These are phyloP conservation scores for Peromyscus aztecus DNA, from an alignment of 2,797 vertebrate species.

Conservation along the genomic window DNA sequence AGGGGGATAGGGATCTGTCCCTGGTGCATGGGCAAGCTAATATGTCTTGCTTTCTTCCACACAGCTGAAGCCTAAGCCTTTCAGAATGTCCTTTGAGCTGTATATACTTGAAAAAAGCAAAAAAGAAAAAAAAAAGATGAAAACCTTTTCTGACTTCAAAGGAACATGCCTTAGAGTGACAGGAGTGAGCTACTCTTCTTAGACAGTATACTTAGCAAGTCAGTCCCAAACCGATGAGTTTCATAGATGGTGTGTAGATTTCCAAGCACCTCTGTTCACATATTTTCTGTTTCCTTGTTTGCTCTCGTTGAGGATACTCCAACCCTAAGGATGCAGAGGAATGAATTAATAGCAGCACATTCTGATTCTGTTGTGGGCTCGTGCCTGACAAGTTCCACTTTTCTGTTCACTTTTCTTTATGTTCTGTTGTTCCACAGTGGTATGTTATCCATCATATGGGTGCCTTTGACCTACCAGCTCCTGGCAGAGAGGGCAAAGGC, in stretches of 20 bases:
- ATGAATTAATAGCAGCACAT: not conserved
- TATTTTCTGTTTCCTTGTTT: not conserved
- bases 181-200: not conserved
- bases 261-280: not conserved
- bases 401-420: not conserved
- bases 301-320: not conserved
- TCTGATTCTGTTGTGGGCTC: not conserved
- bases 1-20: too few species aligned
- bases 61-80: not conserved
- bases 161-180: not conserved
- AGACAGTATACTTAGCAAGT: not conserved
- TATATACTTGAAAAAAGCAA: constrained; percentile 6
- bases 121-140: not conserved
- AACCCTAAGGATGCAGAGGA: not conserved
- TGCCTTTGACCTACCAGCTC: not conserved
- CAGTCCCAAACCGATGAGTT: not conserved
- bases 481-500: constrained; percentile 40
- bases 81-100: not conserved
- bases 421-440: not conserved
- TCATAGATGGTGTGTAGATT: not conserved
- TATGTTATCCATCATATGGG: not conserved
- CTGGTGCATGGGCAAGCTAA: too few species aligned
- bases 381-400: constrained; percentile 8
- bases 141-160: constrained; percentile 26
- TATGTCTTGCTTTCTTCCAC: not conserved